phyloP scores from a whole-genome alignment of 2,888 invertebrate genomes.

The Bombyx huttoni region DNA sequence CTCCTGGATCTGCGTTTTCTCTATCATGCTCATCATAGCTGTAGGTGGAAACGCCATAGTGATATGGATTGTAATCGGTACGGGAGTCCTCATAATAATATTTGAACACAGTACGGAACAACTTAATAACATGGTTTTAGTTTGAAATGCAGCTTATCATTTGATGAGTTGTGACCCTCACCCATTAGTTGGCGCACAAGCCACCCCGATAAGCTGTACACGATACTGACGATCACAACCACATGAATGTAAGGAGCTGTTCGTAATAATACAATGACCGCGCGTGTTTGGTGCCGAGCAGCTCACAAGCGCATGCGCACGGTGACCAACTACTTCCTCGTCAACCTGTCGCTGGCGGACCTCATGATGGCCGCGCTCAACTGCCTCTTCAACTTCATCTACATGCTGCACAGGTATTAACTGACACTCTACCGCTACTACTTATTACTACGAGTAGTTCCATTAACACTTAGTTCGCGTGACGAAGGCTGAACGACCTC shows the following conservation, averaged over 20 bases:
- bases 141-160: too few relatives aligned
- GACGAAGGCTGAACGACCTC: too few relatives aligned
- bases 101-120: not conserved
- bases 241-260: too few relatives aligned
- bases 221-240: too few relatives aligned
- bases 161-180: too few relatives aligned
- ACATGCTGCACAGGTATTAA: slow-evolving; percentile 83
- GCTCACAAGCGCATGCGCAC: slow-evolving; percentile 89
- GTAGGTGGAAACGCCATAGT: slow-evolving; percentile 91
- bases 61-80: slow-evolving; percentile 93
- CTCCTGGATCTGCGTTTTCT: slow-evolving; percentile 83
- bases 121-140: too few relatives aligned
- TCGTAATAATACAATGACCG: too few relatives aligned
- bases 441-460: not conserved
- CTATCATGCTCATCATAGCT: slow-evolving; percentile 83
- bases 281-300: slow-evolving; percentile 27
- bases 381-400: slow-evolving; percentile 91
- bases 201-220: too few relatives aligned
- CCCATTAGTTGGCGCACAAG: too few relatives aligned
- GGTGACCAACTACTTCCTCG: slow-evolving; percentile 92
- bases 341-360: slow-evolving; percentile 91
- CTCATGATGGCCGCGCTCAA: slow-evolving; percentile 90
- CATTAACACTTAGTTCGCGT: too few relatives aligned
- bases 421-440: not conserved
- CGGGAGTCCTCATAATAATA: slow-evolving; percentile 13